Percentiles rank a stretch among this genome's conserved stretches.
Conservation (phyloP, 2,888 invertebrate genomes). For the Ferrisia virgata region DNA sequence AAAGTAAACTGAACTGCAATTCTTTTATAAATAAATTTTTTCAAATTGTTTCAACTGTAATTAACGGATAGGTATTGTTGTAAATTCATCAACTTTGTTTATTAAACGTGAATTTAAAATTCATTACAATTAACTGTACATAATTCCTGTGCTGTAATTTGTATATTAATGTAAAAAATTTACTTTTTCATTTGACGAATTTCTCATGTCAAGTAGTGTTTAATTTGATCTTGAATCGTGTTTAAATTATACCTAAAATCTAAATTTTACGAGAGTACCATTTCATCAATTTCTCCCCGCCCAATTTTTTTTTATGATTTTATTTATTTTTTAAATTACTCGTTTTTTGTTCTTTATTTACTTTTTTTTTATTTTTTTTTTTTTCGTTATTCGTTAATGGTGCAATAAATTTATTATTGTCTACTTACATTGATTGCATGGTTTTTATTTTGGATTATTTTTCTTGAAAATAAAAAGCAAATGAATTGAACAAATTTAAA, state of each 20-base stretch:
- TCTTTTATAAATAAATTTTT: background rate
- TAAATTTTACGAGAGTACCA: background rate
- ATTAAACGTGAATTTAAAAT: background rate
- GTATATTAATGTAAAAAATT: slow-evolving; percentile 8
- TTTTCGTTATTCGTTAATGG: background rate
- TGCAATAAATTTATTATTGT: background rate
- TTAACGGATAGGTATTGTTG: background rate
- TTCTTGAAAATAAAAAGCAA: background rate
- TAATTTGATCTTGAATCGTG: background rate
- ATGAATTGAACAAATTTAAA: background rate
- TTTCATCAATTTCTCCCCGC: background rate
- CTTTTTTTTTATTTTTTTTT: background rate
- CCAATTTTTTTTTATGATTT: background rate
- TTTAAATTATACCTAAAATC: background rate
- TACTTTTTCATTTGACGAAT: background rate
- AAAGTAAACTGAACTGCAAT: background rate
- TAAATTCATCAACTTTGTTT: background rate
- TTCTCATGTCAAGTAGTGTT: background rate
- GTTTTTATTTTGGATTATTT: background rate
- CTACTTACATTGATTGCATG: background rate
- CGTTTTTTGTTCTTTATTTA: background rate
- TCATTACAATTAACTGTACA: background rate
- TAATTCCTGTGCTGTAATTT: slow-evolving; percentile 15
- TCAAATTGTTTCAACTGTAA: background rate
- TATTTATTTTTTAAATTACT: background rate